Evolutionary conservation across 2,888 invertebrate species (phyloP).

Genomic region (Sylvicola cinctus): DNA sequence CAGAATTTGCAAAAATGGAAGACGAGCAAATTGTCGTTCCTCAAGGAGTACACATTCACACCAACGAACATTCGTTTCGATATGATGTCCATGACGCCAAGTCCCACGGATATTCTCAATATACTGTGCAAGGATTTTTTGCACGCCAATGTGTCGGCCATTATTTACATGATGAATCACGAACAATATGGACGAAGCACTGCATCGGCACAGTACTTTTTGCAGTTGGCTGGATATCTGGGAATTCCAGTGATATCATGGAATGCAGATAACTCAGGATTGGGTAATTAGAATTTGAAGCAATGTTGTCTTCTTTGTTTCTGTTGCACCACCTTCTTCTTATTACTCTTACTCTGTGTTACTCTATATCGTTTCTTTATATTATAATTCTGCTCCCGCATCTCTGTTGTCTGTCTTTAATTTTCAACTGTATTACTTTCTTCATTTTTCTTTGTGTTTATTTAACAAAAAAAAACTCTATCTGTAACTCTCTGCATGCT

Average conservation of each 20-base stretch:
- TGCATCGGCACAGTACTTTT: slow-evolving; percentile 83
- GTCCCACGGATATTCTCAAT: slow-evolving; percentile 67
- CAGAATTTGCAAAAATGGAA: slow-evolving; percentile 33
- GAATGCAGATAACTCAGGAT: slow-evolving; percentile 93
- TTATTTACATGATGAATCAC: slow-evolving; percentile 87
- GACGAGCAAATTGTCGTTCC: slow-evolving; percentile 35
- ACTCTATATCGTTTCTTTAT: too few species aligned
- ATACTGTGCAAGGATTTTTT: slow-evolving; percentile 78
- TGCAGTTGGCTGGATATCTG: slow-evolving; percentile 80
- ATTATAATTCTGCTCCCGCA: too few species aligned
- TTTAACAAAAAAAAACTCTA: not conserved
- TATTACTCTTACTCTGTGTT: too few species aligned
- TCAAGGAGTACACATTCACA: slow-evolving; percentile 40
- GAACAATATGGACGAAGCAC: slow-evolving; percentile 85
- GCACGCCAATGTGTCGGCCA: slow-evolving; percentile 73
- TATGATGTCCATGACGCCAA: slow-evolving; percentile 50
- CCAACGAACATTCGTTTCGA: slow-evolving; percentile 38
- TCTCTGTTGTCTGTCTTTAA: too few species aligned
- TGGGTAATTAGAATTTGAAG: slow-evolving; percentile 25
- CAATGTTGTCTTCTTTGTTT: not conserved
- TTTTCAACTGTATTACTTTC: too few species aligned
- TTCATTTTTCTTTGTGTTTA: too few species aligned
- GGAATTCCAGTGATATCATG: slow-evolving; percentile 93
- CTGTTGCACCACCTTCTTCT: not conserved
- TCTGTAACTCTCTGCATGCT: not conserved